Evolutionary conservation across 2,113 vertebrate species (phyloP).

Genomic region (Mungos mungo): DNA sequence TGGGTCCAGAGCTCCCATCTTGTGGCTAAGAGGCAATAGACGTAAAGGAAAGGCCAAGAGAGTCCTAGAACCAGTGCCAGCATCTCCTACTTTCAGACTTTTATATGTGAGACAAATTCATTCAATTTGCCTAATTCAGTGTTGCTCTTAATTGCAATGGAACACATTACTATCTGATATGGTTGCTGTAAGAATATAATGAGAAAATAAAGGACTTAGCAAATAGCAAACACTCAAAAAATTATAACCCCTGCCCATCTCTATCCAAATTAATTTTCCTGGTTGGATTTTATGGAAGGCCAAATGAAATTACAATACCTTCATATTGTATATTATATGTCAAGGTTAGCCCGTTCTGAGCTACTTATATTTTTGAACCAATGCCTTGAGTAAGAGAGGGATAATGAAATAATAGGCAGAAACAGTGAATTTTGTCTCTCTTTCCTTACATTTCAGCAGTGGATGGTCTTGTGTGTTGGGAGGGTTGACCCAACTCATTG

Average conservation of each 20-base stretch:
- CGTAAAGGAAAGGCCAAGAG: neutral
- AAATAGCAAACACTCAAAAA: neutral
- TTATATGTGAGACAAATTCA: slow-evolving; percentile 13
- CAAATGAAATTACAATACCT: neutral
- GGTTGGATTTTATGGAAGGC: neutral
- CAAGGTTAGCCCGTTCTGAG: neutral
- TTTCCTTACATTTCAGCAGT: neutral
- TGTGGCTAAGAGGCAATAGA: neutral
- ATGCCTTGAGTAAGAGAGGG: neutral
- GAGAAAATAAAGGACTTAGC: neutral
- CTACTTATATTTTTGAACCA: neutral
- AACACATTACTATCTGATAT: neutral
- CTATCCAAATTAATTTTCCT: neutral
- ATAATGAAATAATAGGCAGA: neutral
- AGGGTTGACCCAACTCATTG: neutral
- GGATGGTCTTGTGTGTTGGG: neutral
- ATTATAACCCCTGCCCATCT: neutral
- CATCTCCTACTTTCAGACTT: neutral
- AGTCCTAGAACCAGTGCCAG: neutral
- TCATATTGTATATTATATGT: neutral
- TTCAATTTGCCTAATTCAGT: neutral
- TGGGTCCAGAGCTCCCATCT: neutral
- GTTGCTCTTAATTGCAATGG: neutral
- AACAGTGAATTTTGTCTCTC: neutral
- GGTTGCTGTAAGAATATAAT: neutral